Base-by-base conservation (phyloP, 2,888 invertebrate genomes). In the Mesopsocus fuscifrons region DNA sequence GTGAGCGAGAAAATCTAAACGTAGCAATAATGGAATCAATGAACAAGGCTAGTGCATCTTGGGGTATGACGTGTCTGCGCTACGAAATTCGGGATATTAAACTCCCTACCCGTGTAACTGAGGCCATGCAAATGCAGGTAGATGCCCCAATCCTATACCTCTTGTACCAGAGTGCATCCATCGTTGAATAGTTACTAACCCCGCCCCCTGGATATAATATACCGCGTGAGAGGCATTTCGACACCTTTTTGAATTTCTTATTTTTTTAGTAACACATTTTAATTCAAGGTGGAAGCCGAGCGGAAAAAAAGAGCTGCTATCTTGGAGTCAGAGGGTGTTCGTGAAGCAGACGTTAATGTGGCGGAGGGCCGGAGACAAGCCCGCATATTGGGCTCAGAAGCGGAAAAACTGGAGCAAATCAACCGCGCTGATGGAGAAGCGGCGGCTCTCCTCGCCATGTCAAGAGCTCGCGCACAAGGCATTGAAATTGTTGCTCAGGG, bases 41-140 rank as follows among this genome's bases (percentile, higher is more conserved):
- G 46, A 99, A 99, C 60, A 94, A 94, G 62, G 98, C 98, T 2
- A 88, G 94, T 52, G 88, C 85, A 60, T 88, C 92, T 0, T 99
- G 98, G 98, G 98, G 98, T 33, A 89, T 99, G 46, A 77, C 82
- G 3, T 98, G 97, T 59, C 71, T 97, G 47, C 72, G 98, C 58
- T 92, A 92, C 59, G 91, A 92, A 72, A 92, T 92, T 54, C 72
- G 88, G 44, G 54, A 55, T 43, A 58, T 58, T 43, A 44, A 53
- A 34, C 65, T 94, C 48, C 98, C 98, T 1, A 64, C 70, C 0
- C 74, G 94, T 53, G 84, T 98, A 1, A 89, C 95, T 57, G 95
- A 97, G 61, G 98, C 98, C 1, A 99, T 98, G 98, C 98, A 98
- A 63, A 95, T 97, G 94, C 98, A 98, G 67, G 98, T 38, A 16